Evolutionary conservation across 2,888 invertebrate species (phyloP).

Genomic region (Apodemia hepburni): DNA sequence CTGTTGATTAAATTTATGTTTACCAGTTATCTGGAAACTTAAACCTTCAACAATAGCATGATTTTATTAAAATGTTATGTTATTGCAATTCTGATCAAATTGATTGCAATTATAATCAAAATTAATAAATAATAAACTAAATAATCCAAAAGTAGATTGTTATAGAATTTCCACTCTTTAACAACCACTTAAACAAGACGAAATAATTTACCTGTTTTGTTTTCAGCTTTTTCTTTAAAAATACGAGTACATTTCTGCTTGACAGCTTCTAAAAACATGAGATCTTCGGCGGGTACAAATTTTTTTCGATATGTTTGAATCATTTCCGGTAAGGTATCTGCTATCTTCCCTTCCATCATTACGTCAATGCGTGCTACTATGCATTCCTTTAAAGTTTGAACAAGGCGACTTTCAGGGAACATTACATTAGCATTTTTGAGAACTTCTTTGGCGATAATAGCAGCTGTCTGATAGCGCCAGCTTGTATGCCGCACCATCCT

Average conservation of each 20-base stretch:
- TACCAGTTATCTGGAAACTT: too few relatives aligned
- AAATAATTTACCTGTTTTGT: constrained; percentile 26
- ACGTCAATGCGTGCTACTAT: constrained; percentile 36
- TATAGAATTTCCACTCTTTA: too few relatives aligned
- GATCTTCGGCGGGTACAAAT: constrained; percentile 24
- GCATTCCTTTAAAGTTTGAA: constrained; percentile 29
- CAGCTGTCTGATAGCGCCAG: constrained; percentile 24
- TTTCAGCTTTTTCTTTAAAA: constrained; percentile 10
- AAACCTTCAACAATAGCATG: too few relatives aligned
- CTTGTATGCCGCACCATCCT: constrained; percentile 11
- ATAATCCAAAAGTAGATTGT: too few relatives aligned
- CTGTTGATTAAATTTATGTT: too few relatives aligned
- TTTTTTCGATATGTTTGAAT: constrained; percentile 29
- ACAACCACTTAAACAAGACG: not conserved
- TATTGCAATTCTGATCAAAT: too few relatives aligned
- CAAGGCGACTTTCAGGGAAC: not conserved
- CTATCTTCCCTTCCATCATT: constrained; percentile 29
- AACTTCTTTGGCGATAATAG: constrained; percentile 24
- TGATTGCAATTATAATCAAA: too few relatives aligned
- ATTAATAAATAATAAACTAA: too few relatives aligned
- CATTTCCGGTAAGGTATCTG: constrained; percentile 21
- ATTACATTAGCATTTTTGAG: constrained; percentile 8
- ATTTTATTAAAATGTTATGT: too few relatives aligned
- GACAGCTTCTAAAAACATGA: constrained; percentile 25
- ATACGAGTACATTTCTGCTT: constrained; percentile 25